Evolutionary conservation across 2,797 vertebrate species (phyloP), one percentile per base, ranked within the genome.

Genomic region (Miichthys miiuy): DNA sequence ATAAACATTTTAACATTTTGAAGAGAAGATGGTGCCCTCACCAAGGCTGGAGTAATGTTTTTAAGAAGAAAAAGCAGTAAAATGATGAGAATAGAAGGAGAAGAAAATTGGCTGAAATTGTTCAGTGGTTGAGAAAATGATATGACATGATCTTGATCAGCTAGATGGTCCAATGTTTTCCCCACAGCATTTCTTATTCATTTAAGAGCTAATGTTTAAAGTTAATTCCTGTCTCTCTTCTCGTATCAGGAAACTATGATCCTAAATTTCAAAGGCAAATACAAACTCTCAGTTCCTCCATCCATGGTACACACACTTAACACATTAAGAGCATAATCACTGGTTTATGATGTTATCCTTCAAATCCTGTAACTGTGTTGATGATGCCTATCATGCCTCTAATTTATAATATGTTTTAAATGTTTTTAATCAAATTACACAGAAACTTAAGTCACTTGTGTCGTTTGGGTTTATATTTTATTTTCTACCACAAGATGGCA

Each of bases 401-500:
- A 9, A 34, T 34, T 38, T 38, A 2, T 38, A 38, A 38, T 38
- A 9, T 38, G 8, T 38, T 38, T 38, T 38, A 38, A 38, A 38
- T 38, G 34, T 38, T 38, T 38, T 38, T 9, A 38, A 38, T 38
- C 2, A 9, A 9, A 38, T 38, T 38, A 2, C 34, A 38, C 34
- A 38, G 34, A 9, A 9, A 38, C 34, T 9, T 38, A 9, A 38
- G 34, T 38, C 34, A 38, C 34, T 38, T 0, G 2, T 30, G 38
- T 41, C 6, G 2, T 38, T 25, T 5, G 2, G 5, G 2, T 52
- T 61, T 42, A 11, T 41, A 3, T 68, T 67, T 12, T 27, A 14
- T 27, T 38, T 58, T 6, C 4, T 18, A 42, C 68, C 93, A 92
- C 88, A 52, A 90, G 94, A 64, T 89, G 91, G 93, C 89, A 92